Conservation (phyloP, 2,113 vertebrate genomes). For the Penelope pileata region DNA sequence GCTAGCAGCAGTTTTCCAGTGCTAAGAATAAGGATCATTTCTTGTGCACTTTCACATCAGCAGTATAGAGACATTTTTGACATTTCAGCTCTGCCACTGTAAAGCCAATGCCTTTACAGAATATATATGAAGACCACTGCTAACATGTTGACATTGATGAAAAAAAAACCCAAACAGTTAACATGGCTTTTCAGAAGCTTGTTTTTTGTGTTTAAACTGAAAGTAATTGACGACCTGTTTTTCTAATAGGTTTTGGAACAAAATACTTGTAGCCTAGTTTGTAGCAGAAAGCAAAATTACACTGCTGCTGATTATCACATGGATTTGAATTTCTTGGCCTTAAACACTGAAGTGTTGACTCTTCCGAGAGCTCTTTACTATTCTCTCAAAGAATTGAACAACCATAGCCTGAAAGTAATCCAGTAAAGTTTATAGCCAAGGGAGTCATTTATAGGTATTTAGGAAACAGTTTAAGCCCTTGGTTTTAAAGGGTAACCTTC, state of each 20-base stretch:
- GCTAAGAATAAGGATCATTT: neutral
- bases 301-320: neutral
- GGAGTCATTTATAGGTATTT: neutral
- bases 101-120: neutral
- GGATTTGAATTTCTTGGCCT: neutral
- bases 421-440: neutral
- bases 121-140: neutral
- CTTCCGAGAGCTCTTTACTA: neutral
- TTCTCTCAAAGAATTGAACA: neutral
- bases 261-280: rapidly evolving
- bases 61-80: neutral
- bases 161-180: neutral
- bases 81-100: neutral
- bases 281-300: neutral
- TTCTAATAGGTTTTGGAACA: neutral
- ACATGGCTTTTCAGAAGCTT: neutral
- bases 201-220: neutral
- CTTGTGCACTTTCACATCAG: neutral
- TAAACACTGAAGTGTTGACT: neutral
- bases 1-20: neutral
- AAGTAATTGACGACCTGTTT: neutral
- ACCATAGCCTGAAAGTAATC: neutral
- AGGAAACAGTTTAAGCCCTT: neutral
- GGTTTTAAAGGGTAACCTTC: neutral
- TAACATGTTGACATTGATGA: neutral